Evolutionary conservation across 2,888 invertebrate species (phyloP), one percentile per base, ranked within the genome.

Genomic region (Tholera decimalis): DNA sequence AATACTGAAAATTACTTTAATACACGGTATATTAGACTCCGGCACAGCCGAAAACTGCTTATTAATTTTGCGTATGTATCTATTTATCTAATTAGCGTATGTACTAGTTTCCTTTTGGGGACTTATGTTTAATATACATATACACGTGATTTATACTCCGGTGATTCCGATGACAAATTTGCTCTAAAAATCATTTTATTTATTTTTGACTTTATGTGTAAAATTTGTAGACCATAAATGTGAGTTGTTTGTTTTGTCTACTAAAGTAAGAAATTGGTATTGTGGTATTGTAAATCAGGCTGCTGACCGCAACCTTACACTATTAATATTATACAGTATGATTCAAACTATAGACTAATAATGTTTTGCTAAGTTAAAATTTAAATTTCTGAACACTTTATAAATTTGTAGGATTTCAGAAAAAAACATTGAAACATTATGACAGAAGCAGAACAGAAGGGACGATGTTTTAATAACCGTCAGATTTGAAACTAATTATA

Each of bases 1-100:
- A 55, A 22, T 8, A 18, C 51, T 46, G 13, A 44, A 69, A 75
- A 72, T 73, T 49, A 73, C 72, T 51, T 71, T 56, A 64, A 57
- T 59, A 53, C 47, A n/a, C n/a, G n/a, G 43, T 53, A 26, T 46
- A 72, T 30, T 57, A 44, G 50, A 28, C 26, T 33, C 22, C 35
- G 13, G n/a, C 51, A 22, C 47, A 73, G 61, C 56, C 33, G 47
- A 70, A 73, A 77, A 67, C 33, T 28, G 59, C 61, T 69, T 58
- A 55, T 71, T 68, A 55, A 43, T 60, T 55, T 62, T 53, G 51
- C n/a, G n/a, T n/a, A n/a, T n/a, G n/a, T n/a, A n/a, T n/a, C n/a
- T n/a, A n/a, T n/a, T n/a, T n/a, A n/a, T n/a, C n/a, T n/a, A n/a
- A n/a, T n/a, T n/a, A n/a, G n/a, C n/a, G 46, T 33, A 53, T 46